A percentile compares a stretch with the other conserved stretches of the same genome.
phyloP scores from a whole-genome alignment of 2,797 vertebrate genomes.

The Cuniculus paca region DNA sequence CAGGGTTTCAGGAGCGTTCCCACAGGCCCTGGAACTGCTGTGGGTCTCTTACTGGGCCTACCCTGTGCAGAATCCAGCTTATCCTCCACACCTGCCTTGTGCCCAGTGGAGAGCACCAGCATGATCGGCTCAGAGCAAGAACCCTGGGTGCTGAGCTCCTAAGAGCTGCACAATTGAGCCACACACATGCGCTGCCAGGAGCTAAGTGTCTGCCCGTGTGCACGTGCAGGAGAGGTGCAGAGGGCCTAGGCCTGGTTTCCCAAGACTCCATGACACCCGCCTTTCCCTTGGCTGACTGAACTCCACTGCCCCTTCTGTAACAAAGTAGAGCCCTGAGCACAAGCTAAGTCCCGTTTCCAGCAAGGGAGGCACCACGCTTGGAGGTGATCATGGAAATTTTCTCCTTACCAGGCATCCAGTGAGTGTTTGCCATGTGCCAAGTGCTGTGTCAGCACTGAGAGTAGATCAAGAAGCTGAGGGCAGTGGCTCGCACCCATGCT shows the following conservation, averaged over 20 bases:
- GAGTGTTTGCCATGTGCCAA: neutral
- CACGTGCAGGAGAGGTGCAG: neutral
- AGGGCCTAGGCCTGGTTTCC: neutral
- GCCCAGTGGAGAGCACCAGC: neutral
- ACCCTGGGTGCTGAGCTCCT: neutral
- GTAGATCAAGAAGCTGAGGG: neutral
- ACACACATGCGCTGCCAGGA: neutral
- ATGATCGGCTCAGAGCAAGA: neutral
- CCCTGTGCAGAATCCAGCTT: neutral
- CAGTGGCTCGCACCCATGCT: neutral
- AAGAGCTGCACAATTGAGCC: neutral
- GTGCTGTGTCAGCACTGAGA: neutral
- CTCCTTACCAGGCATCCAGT: neutral
- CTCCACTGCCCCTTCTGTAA: neutral
- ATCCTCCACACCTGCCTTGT: neutral
- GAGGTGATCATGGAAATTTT: neutral
- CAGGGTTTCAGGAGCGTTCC: neutral
- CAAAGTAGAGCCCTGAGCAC: neutral
- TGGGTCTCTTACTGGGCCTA: neutral
- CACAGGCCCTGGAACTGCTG: neutral
- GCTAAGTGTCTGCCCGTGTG: neutral
- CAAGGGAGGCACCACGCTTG: neutral
- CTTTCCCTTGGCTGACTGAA: neutral
- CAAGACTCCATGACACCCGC: neutral
- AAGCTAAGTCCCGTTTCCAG: neutral